These are phyloP conservation scores for Tragopan temminckii DNA, from an alignment of 2,797 vertebrate genomes.

Conservation along the genomic window DNA sequence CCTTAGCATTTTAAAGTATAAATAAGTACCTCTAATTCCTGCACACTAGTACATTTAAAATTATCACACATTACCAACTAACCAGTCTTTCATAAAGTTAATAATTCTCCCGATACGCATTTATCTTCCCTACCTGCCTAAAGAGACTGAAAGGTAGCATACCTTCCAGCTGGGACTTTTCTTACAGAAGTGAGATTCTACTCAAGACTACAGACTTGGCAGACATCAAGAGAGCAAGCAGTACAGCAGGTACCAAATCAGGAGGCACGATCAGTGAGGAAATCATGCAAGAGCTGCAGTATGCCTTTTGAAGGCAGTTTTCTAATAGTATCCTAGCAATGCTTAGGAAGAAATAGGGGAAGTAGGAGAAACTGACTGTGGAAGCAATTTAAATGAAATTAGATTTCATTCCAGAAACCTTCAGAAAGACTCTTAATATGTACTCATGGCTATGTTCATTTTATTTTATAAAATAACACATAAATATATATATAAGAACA, in stretches of 20 bases:
- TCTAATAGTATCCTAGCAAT: conserved; percentile 64
- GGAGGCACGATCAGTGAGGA: conserved; percentile 79
- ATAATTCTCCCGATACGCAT: conserved; percentile 6
- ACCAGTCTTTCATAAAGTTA: neutral
- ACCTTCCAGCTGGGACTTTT: conserved; percentile 3
- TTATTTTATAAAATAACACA: neutral
- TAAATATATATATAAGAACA: neutral
- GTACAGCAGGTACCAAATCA: conserved; percentile 80
- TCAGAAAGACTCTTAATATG: neutral
- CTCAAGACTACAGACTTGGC: conserved; percentile 73
- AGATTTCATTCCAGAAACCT: neutral
- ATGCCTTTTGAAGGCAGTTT: conserved; percentile 62
- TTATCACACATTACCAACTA: conserved; percentile 30
- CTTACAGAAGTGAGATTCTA: conserved; percentile 55
- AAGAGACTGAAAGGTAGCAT: conserved; percentile 8
- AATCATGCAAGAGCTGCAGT: conserved; percentile 71
- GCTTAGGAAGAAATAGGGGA: conserved; percentile 24
- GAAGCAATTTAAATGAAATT: conserved; percentile 66
- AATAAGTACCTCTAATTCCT: neutral
- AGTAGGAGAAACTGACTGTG: conserved; percentile 45
- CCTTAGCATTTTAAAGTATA: neutral
- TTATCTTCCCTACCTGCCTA: neutral
- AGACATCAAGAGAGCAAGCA: conserved; percentile 73
- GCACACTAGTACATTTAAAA: conserved; percentile 20
- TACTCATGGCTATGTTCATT: neutral